Percentiles rank a stretch among this genome's conserved stretches.
Evolutionary conservation across 1,140 invertebrate species (phyloP).

Genomic region (Hermatobates lingyangjiaoensis): DNA sequence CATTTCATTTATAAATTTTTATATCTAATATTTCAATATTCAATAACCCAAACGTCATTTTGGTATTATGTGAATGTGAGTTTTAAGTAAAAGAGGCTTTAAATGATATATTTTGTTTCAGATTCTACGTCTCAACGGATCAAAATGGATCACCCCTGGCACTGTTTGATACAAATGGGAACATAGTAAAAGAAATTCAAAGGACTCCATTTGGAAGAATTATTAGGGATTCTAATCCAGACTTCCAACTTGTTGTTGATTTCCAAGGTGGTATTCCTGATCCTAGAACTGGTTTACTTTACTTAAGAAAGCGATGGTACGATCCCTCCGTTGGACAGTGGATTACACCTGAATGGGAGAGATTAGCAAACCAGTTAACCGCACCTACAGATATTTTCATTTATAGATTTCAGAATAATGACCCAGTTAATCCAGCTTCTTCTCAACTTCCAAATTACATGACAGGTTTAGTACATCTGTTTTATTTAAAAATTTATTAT

Average conservation of each 20-base stretch:
- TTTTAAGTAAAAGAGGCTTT: no score
- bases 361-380: slow-evolving; percentile 55
- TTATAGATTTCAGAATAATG: slow-evolving; percentile 79
- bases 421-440: slow-evolving; percentile 61
- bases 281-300: slow-evolving; percentile 63
- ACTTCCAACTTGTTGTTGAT: slow-evolving; percentile 76
- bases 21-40: no score
- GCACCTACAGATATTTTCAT: slow-evolving; percentile 76
- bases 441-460: slow-evolving; percentile 50
- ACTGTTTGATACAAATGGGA: slow-evolving; percentile 75
- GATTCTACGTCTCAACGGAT: slow-evolving; percentile 81
- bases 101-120: slow-evolving; percentile 7
- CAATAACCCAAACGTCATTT: no score
- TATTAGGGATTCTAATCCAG: slow-evolving; percentile 73
- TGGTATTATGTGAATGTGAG: no score
- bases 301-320: slow-evolving; percentile 67
- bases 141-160: slow-evolving; percentile 80
- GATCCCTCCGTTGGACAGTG: slow-evolving; percentile 84
- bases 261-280: slow-evolving; percentile 82
- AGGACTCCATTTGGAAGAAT: slow-evolving; percentile 80
- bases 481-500: no score
- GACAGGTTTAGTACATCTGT: slow-evolving; percentile 36
- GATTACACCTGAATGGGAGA: slow-evolving; percentile 83
- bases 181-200: slow-evolving; percentile 74
- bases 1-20: no score